Percentiles rank a stretch among this genome's conserved stretches.
phyloP scores from a whole-genome alignment of 2,888 invertebrate species.

The Dioctria linearis region DNA sequence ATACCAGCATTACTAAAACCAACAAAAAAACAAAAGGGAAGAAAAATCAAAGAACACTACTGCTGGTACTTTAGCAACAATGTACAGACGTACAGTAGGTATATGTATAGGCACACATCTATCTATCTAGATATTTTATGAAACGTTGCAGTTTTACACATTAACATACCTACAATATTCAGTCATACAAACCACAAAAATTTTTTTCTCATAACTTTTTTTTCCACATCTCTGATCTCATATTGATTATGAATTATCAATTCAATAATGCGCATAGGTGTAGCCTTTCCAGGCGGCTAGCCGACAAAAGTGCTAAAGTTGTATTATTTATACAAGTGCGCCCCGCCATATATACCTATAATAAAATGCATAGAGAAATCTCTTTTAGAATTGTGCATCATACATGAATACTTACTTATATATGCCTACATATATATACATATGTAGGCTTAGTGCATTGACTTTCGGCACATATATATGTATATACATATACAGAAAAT shows the following conservation, averaged over 20 bases:
- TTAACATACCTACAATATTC: neutral
- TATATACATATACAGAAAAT: no score
- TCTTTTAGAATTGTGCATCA: no score
- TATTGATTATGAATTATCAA: slow-evolving; percentile 7
- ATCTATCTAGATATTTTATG: no score
- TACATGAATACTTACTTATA: neutral
- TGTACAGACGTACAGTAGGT: no score
- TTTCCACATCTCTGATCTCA: neutral
- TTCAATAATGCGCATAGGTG: slow-evolving; percentile 6
- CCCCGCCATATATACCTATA: neutral
- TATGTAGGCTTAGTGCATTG: slow-evolving; percentile 2
- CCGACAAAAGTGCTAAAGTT: neutral
- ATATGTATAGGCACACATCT: no score
- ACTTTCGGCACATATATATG: slow-evolving; percentile 19
- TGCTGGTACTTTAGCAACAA: no score
- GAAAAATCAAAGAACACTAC: no score
- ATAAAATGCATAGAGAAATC: neutral
- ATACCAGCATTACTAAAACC: no score
- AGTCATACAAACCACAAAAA: slow-evolving; percentile 9
- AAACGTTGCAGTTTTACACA: neutral
- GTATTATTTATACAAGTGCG: neutral
- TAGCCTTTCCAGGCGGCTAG: neutral
- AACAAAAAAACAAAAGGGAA: no score
- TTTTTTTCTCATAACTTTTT: neutral
- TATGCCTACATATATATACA: neutral